Base-by-base conservation (phyloP, 2,888 invertebrate genomes). In the Chymomyza procnemis region DNA sequence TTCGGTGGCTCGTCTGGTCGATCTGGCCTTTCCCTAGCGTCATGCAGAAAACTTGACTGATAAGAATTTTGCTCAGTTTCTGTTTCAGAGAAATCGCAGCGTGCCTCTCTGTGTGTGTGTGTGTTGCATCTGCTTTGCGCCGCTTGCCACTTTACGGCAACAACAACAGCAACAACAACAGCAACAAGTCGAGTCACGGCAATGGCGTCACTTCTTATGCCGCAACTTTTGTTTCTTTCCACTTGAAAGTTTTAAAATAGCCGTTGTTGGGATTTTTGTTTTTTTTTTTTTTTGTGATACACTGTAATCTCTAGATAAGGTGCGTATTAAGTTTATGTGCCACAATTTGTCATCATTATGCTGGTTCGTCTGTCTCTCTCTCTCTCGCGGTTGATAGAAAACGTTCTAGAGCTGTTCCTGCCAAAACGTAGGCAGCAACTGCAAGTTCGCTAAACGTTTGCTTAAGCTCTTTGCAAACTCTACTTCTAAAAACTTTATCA, bases 101-200 rank as follows among this genome's bases (percentile, higher is more conserved):
- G 26, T 6, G 26, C 12, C 22, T 21, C 5, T 18, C 1, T 1
- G 48, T n/a, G n/a, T 48, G n/a, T 1, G 48, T 16, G 48, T 16
- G 66, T 73, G 73, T 63, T 77, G 77, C 80, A 78, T 80, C 75
- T 78, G 69, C 67, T 78, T 73, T 73, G 65, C 69, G 78, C 61
- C 66, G 65, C 64, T 47, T 69, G 66, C 64, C 71, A 67, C 78
- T 71, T 74, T 59, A 48, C 67, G 56, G 54, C 66, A 64, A 56
- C 60, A 71, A 61, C 64, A 72, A 67, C 60, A 65, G 57, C 60
- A 67, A 54, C 48, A 61, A 30, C 60, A 67, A 54, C 48, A 61
- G 21, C 55, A 50, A 19, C 46, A 63, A 59, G 34, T 12, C 34
- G 34, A 12, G 12, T 41, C 34, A 41, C 26, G 62, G 46, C 34